Base-by-base conservation (phyloP, 2,797 vertebrate genomes). In the Onychomys arenicola region DNA sequence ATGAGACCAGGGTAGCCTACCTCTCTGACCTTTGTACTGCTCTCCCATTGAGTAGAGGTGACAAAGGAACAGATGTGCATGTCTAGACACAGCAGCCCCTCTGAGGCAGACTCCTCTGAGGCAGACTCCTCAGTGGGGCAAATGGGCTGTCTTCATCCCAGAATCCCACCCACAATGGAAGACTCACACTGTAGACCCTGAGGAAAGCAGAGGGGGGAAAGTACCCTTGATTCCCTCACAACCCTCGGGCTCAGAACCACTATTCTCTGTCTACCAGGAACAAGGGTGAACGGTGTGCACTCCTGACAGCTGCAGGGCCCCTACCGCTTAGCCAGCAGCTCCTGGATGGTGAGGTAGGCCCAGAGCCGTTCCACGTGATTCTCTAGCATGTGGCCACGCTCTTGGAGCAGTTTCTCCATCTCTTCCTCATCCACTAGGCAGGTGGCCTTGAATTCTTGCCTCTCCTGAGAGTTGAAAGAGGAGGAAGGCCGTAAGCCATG, bases 341-440 rank as follows among this genome's bases (percentile, higher is more conserved):
- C 99, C 77, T 99, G 99, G 96, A 99, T 99, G 69, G 99, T 99
- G 94, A 99, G 98, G 97, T 99, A 99, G 90, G 99, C 99, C 99
- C 99, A 99, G 84, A 99, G 98, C 93, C 99, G 99, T 97, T 99
- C 99, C 10, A 98, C 98, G 65, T 99, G 99, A 73, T 99, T 99
- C 95, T 99, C 99, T 98, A 99, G 99, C 96, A 99, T 99, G 96
- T 99, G 99, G 5, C 99, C 96, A 11, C 99, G 98, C 0, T 99
- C 98, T 75, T 98, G 99, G 84, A 99, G 99, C 65, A 98, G 97
- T 75, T 98, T 97, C 84, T 96, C 98, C 98, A 98, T 99, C 94
- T 99, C 96, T 7, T 98, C 73, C 29, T 98, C 95, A 55, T 93
- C 97, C 61, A 98, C 98, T 69, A 98, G 94, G 40, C 98, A 98